Evolutionary conservation across 1,140 invertebrate species (phyloP), one percentile per base, ranked within the genome.

Genomic region (Metopolophium dirhodum): DNA sequence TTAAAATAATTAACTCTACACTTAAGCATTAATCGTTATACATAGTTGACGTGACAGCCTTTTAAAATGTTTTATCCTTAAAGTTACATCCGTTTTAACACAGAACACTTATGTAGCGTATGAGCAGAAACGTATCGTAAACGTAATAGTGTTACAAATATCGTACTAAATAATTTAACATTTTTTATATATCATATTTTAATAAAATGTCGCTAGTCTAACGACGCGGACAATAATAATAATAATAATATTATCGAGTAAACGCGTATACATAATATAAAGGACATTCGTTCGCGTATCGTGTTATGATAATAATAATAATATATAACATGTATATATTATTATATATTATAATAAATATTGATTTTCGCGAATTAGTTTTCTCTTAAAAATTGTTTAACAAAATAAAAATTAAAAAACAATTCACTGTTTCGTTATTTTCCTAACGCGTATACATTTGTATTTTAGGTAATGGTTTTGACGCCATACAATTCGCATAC

Each of bases 11-110:
- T 93, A 93, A 93, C 82, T 93, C 91, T 93, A 93, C 91, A 85
- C 91, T 93, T 93, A 93, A 93, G 91, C 91, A 85, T 93, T 93
- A 93, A 93, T 93, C 91, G 91, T 93, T 86, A 93, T 93, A 93
- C 91, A 93, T 93, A 85, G 91, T 93, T 93, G 91, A 93, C 91
- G 77, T 85, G 82, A 93, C 91, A 93, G 91, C 91, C 91, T 93
- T 93, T 93, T 86, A 54, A 93, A 61, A 61, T 61, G 51, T 83
- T 92, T 83, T 83, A 35, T 49, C 37, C 68, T 61, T 90, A 41
- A 61, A 61, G 18, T 68, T 68, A 61, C 57, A 89, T 89, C 86
- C 86, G 30, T 88, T 30, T 89, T 89, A 89, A 89, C 88, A 57
- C 88, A 89, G 89, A 41, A 90, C 9, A 68, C 89, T 61, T 61